Conservation (phyloP, 2,888 invertebrate species). For the Sphaerophoria taeniata region DNA sequence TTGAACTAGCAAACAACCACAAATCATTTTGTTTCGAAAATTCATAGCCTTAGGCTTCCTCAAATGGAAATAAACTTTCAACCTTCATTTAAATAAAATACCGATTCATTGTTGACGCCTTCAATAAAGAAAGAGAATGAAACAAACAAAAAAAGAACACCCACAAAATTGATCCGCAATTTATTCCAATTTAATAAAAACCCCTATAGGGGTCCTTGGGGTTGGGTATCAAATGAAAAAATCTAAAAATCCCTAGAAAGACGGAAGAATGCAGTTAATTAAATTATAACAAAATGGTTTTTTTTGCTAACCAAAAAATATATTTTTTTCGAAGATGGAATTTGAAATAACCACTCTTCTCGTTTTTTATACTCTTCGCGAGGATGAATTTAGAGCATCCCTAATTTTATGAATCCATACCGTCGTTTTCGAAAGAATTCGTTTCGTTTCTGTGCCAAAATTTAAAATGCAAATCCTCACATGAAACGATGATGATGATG, state of each 20-base stretch:
- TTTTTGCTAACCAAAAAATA: constrained; percentile 14
- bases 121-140: neutral
- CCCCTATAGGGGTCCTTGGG: constrained; percentile 8
- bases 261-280: constrained; percentile 54
- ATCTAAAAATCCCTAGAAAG: neutral
- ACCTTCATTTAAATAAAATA: constrained; percentile 71
- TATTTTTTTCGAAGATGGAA: neutral
- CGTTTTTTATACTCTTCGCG: neutral
- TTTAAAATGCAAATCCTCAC: constrained; percentile 51
- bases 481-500: constrained; percentile 35
- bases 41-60: constrained; percentile 23
- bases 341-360: neutral
- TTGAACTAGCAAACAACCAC: neutral
- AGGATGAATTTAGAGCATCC: constrained; percentile 6
- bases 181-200: constrained; percentile 38
- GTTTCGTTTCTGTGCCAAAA: constrained; percentile 26
- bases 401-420: constrained; percentile 31
- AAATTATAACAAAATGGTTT: constrained; percentile 66
- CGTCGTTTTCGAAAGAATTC: constrained; percentile 39
- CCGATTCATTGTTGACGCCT: constrained; percentile 51
- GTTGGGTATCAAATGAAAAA: neutral
- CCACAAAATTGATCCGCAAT: constrained; percentile 60
- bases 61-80: constrained; percentile 37
- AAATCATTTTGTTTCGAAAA: constrained; percentile 43
- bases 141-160: neutral